Conservation (phyloP, 2,888 invertebrate genomes). For the Melinopterus prodromus region DNA sequence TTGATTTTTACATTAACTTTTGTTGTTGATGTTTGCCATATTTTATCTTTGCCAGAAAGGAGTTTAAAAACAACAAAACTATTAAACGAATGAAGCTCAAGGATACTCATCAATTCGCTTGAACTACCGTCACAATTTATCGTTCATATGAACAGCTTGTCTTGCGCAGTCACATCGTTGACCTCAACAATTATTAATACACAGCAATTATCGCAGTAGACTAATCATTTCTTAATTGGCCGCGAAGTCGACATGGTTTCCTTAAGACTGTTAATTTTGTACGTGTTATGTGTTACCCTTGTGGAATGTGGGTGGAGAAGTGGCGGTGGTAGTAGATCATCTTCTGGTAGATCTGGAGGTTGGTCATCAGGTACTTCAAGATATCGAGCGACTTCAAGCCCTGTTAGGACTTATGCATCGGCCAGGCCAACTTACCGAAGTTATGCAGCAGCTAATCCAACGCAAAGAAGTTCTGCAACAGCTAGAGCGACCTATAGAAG, state of each 20-base stretch:
- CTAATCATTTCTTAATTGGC: background rate
- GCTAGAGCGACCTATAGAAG: background rate
- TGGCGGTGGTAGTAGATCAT: background rate
- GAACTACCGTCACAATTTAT: background rate
- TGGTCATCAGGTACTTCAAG: conserved; percentile 10
- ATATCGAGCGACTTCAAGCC: background rate
- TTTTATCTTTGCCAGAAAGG: background rate
- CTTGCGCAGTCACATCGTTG: background rate
- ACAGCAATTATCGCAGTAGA: background rate
- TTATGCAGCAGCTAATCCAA: background rate
- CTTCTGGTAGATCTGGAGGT: conserved; percentile 12
- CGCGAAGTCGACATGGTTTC: background rate
- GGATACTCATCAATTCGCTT: too few species aligned
- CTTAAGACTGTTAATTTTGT: background rate
- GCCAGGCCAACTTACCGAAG: background rate
- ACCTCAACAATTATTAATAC: background rate
- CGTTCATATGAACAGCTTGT: background rate
- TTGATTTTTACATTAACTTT: too few species aligned
- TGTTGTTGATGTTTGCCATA: too few species aligned
- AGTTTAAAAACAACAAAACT: background rate
- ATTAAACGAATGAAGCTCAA: background rate
- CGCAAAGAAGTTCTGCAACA: background rate
- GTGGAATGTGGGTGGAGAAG: background rate
- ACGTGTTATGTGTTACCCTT: background rate
- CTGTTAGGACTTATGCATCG: background rate